Conservation (phyloP, 1,140 invertebrate species). For the Theocolax elegans region DNA sequence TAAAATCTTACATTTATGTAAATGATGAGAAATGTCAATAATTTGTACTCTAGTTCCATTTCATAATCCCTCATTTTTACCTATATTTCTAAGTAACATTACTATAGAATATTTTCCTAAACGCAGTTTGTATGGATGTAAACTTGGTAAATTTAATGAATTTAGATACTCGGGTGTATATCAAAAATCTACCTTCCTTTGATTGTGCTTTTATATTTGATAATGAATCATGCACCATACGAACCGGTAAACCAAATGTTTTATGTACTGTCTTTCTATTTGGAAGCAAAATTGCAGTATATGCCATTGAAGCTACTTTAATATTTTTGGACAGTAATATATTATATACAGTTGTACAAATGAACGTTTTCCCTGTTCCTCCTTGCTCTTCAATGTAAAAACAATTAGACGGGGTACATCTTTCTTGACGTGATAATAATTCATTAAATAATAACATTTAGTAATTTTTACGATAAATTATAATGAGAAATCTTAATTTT, state of each 20-base stretch:
- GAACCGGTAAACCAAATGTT: not conserved
- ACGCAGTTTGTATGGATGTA: not conserved
- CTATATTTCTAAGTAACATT: slow-evolving; percentile 12
- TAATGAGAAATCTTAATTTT: no score
- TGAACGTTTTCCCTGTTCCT: slow-evolving; percentile 8
- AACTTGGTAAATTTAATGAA: not conserved
- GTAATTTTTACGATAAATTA: no score
- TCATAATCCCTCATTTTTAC: slow-evolving; percentile 3
- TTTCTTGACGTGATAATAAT: no score
- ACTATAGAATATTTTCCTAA: slow-evolving; percentile 4
- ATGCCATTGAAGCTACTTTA: slow-evolving; percentile 50
- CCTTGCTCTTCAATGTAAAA: slow-evolving; percentile 42
- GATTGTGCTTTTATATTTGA: not conserved
- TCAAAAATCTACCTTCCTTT: no score
- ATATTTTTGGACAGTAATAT: slow-evolving; percentile 40
- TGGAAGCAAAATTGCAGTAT: slow-evolving; percentile 55
- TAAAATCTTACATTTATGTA: slow-evolving; percentile 15
- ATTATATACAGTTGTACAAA: slow-evolving; percentile 40
- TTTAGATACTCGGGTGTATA: not conserved
- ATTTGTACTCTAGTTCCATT: slow-evolving; percentile 1
- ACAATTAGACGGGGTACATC: no score
- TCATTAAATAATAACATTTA: no score
- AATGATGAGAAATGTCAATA: not conserved
- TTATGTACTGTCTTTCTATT: no score
- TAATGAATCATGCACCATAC: not conserved